Conservation (phyloP, 2,797 vertebrate species). For the Dermochelys coriacea region DNA sequence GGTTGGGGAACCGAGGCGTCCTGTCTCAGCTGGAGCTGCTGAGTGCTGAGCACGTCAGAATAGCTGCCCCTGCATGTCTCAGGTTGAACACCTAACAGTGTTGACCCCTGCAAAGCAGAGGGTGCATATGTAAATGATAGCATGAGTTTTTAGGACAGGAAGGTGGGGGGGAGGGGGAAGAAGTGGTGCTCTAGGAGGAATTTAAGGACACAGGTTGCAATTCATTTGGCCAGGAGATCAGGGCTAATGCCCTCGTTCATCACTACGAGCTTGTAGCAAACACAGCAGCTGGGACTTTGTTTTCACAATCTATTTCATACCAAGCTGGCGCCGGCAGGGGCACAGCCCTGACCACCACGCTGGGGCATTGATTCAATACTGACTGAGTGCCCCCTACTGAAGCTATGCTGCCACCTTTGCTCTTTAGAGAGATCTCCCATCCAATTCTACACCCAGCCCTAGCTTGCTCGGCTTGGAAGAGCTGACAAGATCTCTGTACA, state of each 20-base stretch:
- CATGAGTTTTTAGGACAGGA: not conserved
- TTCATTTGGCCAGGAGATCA: not conserved
- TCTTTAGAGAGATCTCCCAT: not conserved
- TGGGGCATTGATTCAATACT: not conserved
- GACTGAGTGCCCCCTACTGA: not conserved
- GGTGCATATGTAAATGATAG: too few relatives aligned
- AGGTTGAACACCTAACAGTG: too few relatives aligned
- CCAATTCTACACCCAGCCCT: not conserved
- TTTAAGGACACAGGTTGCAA: not conserved
- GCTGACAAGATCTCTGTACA: not conserved
- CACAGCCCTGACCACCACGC: not conserved
- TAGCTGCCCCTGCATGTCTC: too few relatives aligned
- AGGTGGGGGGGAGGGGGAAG: not conserved
- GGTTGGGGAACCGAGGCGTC: too few relatives aligned
- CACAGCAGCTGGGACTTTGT: not conserved
- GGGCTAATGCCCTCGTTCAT: not conserved
- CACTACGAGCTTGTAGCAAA: not conserved
- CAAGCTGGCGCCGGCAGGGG: not conserved
- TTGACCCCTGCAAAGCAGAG: too few relatives aligned
- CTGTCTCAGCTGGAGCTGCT: too few relatives aligned
- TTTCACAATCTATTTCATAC: not conserved
- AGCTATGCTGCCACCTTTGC: not conserved
- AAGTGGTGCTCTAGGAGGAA: not conserved
- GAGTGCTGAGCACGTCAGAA: too few relatives aligned
- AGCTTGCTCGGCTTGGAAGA: not conserved